These are phyloP conservation scores for Muscicapa comitata DNA, from an alignment of 2,797 vertebrate species.

Conservation along the genomic window DNA sequence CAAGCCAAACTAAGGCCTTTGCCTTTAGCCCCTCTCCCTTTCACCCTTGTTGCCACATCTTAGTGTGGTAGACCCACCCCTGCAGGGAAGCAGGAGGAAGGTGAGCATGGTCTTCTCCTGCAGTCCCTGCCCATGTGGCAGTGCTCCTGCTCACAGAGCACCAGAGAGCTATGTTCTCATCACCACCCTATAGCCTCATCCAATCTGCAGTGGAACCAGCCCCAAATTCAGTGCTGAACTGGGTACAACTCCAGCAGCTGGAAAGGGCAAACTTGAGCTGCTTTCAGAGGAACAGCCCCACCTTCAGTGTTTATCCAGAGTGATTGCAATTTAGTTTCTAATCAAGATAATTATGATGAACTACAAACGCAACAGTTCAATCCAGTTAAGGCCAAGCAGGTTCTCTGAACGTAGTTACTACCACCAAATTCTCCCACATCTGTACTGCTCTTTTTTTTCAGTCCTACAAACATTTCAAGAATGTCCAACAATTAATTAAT, in stretches of 20 bases:
- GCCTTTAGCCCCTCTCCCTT: neutral
- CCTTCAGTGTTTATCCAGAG: neutral
- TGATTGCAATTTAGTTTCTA: neutral
- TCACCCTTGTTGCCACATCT: neutral
- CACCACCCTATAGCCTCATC: neutral
- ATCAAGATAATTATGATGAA: neutral
- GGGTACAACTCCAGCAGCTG: neutral
- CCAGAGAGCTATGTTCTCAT: neutral
- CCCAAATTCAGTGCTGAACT: neutral
- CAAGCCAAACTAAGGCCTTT: neutral
- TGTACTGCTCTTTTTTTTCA: neutral
- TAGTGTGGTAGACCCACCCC: neutral
- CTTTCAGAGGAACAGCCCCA: neutral
- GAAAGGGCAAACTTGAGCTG: neutral
- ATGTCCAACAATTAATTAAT: neutral
- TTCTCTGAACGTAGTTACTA: neutral
- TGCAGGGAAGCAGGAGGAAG: neutral
- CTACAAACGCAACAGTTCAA: neutral
- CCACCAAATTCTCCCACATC: neutral
- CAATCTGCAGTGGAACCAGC: neutral
- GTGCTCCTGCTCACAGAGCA: accelerated
- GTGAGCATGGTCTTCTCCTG: neutral
- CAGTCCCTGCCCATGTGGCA: accelerated
- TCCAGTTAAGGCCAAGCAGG: neutral
- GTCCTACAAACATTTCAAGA: neutral